These are phyloP conservation scores for Cryptoblepharus egeriae DNA, from an alignment of 2,797 vertebrate species.

Conservation along the genomic window DNA sequence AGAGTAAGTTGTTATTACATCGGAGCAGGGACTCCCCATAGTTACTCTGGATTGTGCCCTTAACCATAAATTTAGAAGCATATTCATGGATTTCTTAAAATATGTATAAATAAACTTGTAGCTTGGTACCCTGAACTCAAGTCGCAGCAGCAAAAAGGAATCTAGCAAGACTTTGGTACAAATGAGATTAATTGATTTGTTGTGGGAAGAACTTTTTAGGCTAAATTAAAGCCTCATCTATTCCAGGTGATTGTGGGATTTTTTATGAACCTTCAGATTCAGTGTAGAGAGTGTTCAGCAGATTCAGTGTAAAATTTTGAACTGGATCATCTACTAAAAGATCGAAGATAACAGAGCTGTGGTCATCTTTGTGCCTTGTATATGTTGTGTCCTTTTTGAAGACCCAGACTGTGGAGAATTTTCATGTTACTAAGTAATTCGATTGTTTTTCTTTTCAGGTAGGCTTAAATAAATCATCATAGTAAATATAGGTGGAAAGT, in stretches of 20 bases:
- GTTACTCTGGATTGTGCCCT: too few relatives aligned
- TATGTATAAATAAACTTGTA: not conserved
- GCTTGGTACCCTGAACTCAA: not conserved
- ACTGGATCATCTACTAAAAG: constrained; percentile 38
- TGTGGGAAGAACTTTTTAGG: not conserved
- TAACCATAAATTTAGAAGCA: not conserved
- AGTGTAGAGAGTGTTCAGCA: constrained; percentile 48
- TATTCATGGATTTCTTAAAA: not conserved
- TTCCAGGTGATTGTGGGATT: constrained; percentile 30
- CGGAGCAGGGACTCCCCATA: too few relatives aligned
- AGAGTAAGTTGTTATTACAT: too few relatives aligned
- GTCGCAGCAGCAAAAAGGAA: not conserved
- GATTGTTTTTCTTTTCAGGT: not conserved
- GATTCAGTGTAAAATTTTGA: too few relatives aligned
- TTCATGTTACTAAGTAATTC: constrained; percentile 35
- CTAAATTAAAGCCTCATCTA: not conserved
- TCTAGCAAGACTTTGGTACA: not conserved
- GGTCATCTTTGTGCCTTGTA: constrained; percentile 49
- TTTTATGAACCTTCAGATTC: constrained; percentile 48
- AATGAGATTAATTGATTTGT: not conserved
- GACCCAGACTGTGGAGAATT: constrained; percentile 37
- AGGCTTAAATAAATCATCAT: not conserved
- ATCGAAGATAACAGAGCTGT: constrained; percentile 52
- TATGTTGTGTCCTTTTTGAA: constrained; percentile 38
- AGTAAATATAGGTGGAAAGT: not conserved